A percentile compares a stretch with the other conserved stretches of the same genome.
phyloP scores from a whole-genome alignment of 1,140 invertebrate species.

The Pemphigus obesinymphae region DNA sequence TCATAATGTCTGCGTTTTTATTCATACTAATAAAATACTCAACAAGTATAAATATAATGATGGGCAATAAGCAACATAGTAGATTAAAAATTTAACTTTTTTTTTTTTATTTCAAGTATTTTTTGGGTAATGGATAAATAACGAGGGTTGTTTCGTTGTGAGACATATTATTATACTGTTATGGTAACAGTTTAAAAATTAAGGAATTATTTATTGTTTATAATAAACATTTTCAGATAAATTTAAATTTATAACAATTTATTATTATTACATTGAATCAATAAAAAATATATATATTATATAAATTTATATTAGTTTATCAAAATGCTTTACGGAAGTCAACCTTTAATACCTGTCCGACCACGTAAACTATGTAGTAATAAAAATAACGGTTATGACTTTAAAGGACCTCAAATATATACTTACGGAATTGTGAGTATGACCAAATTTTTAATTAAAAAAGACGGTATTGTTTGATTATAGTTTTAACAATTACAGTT shows the following conservation, averaged over 20 bases:
- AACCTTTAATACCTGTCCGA: background rate
- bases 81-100: too few species aligned
- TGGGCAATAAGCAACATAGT: too few species aligned
- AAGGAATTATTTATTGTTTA: background rate
- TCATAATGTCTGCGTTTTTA: too few species aligned
- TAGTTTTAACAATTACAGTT: background rate
- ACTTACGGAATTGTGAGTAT: background rate
- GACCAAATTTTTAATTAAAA: background rate
- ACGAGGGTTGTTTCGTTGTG: too few species aligned
- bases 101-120: too few species aligned
- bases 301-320: background rate
- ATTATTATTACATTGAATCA: too few species aligned
- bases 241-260: background rate
- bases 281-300: background rate
- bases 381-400: background rate
- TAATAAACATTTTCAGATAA: background rate
- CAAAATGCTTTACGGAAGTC: background rate
- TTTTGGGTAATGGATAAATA: too few species aligned
- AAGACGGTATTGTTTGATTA: background rate
- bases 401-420: too few species aligned
- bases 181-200: constrained; percentile 2
- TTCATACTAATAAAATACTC: too few species aligned
- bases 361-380: background rate
- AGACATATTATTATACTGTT: background rate
- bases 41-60: too few species aligned